Percentiles rank a stretch among this genome's conserved stretches.
Conservation (phyloP, 2,888 invertebrate genomes). For the Crossocerus cetratus region DNA sequence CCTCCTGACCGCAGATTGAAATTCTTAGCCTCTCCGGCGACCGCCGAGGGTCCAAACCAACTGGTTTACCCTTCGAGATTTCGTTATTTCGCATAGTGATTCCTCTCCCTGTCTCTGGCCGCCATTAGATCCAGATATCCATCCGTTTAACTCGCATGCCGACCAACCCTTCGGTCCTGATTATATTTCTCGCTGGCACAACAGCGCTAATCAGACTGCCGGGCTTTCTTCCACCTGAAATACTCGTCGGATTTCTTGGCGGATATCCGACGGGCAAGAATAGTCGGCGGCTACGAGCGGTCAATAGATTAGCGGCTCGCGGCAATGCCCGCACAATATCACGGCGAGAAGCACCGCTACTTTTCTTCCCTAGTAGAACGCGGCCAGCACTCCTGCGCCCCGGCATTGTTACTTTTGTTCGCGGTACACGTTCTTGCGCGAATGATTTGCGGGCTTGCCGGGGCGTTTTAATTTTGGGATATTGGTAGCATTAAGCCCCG, state of each 20-base stretch:
- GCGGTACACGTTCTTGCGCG: slow-evolving; percentile 50
- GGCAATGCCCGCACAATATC: slow-evolving; percentile 3
- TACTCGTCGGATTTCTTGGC: neutral
- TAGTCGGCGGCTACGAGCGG: neutral
- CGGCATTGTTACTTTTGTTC: slow-evolving; percentile 51
- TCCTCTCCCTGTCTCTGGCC: slow-evolving; percentile 50
- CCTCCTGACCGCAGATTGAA: slow-evolving; percentile 76
- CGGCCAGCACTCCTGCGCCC: slow-evolving; percentile 12
- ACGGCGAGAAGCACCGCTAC: slow-evolving; percentile 11
- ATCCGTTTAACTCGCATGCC: slow-evolving; percentile 23
- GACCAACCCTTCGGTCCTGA: slow-evolving; percentile 31
- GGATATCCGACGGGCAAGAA: neutral
- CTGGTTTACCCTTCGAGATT: slow-evolving; percentile 68
- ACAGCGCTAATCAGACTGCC: neutral
- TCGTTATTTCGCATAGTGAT: slow-evolving; percentile 72
- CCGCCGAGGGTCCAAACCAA: slow-evolving; percentile 52
- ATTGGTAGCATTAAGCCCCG: slow-evolving; percentile 63
- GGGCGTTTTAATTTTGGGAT: slow-evolving; percentile 68
- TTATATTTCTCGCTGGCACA: slow-evolving; percentile 27
- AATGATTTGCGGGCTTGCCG: slow-evolving; percentile 64
- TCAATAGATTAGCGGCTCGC: slow-evolving; percentile 3
- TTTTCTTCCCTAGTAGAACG: slow-evolving; percentile 21
- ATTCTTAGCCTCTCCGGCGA: slow-evolving; percentile 70
- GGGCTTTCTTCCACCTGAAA: neutral
- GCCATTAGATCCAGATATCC: slow-evolving; percentile 33